Conservation (phyloP, 2,888 invertebrate species). For the Dendrolimus pini region DNA sequence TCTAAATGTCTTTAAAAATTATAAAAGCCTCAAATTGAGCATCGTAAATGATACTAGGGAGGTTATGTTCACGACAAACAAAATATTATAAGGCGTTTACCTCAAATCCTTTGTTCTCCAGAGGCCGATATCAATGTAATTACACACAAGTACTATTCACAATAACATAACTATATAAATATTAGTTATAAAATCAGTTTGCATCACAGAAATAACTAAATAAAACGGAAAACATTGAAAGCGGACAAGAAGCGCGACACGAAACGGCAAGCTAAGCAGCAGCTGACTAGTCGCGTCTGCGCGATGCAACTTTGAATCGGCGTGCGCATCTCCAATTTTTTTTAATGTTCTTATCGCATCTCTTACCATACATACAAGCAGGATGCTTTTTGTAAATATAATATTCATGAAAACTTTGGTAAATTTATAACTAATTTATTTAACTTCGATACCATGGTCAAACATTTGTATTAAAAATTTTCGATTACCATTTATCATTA, state of each 20-base stretch:
- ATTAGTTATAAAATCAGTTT: slow-evolving; percentile 69
- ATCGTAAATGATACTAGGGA: slow-evolving; percentile 56
- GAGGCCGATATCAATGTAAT: slow-evolving; percentile 56
- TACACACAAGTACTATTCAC: slow-evolving; percentile 61
- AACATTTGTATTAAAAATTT: no score
- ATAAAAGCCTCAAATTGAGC: slow-evolving; percentile 51
- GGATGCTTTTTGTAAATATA: no score
- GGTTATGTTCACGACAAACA: slow-evolving; percentile 76
- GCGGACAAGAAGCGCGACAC: slow-evolving; percentile 79
- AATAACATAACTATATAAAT: slow-evolving; percentile 52
- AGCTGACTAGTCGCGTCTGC: slow-evolving; percentile 76
- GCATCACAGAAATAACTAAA: slow-evolving; percentile 77
- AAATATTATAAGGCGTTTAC: slow-evolving; percentile 74
- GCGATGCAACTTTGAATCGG: slow-evolving; percentile 49
- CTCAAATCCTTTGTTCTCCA: slow-evolving; percentile 56
- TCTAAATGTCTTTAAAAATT: slow-evolving; percentile 2
- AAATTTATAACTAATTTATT: no score
- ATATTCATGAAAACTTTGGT: no score
- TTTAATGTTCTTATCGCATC: slow-evolving; percentile 9
- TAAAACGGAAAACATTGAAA: slow-evolving; percentile 78
- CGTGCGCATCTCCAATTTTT: slow-evolving; percentile 22
- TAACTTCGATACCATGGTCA: no score
- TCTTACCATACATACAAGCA: background rate
- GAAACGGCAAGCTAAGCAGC: slow-evolving; percentile 83
- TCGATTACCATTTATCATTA: no score